Evolutionary conservation across 2,888 invertebrate species (phyloP).

Genomic region (Subacronicta megacephala): DNA sequence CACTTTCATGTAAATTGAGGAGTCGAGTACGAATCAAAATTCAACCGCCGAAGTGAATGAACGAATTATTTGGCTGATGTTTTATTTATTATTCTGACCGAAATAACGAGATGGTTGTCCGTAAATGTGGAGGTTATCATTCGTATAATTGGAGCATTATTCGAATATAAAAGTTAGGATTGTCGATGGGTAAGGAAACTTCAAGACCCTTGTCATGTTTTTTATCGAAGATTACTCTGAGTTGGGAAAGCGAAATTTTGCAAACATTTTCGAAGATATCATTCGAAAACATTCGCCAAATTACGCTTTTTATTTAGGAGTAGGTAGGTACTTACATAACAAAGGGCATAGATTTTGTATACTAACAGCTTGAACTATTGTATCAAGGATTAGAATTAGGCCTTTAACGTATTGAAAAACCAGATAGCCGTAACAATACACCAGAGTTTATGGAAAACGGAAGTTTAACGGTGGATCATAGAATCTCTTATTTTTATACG

Average conservation of each 20-base stretch:
- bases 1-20: slow-evolving; percentile 64
- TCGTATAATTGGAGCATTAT: slow-evolving; percentile 52
- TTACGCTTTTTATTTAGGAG: slow-evolving; percentile 25
- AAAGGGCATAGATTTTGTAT: slow-evolving; percentile 31
- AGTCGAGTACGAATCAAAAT: slow-evolving; percentile 64
- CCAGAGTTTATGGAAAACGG: too few species aligned
- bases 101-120: slow-evolving; percentile 60
- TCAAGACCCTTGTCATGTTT: slow-evolving; percentile 49
- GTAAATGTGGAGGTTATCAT: slow-evolving; percentile 53
- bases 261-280: slow-evolving; percentile 21
- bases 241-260: slow-evolving; percentile 32
- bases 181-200: slow-evolving; percentile 33
- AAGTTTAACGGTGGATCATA: too few species aligned
- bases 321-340: too few species aligned
- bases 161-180: slow-evolving; percentile 41
- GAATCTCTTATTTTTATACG: background rate
- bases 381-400: too few species aligned
- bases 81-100: slow-evolving; percentile 69
- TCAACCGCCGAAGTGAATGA: slow-evolving; percentile 66
- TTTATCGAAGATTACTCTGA: slow-evolving; percentile 36
- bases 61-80: slow-evolving; percentile 67
- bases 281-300: too few species aligned
- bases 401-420: slow-evolving; percentile 35
- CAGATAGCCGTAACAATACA: slow-evolving; percentile 16
- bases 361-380: slow-evolving; percentile 10